Conservation (phyloP, 2,113 vertebrate species). For the Gambusia holbrooki region DNA sequence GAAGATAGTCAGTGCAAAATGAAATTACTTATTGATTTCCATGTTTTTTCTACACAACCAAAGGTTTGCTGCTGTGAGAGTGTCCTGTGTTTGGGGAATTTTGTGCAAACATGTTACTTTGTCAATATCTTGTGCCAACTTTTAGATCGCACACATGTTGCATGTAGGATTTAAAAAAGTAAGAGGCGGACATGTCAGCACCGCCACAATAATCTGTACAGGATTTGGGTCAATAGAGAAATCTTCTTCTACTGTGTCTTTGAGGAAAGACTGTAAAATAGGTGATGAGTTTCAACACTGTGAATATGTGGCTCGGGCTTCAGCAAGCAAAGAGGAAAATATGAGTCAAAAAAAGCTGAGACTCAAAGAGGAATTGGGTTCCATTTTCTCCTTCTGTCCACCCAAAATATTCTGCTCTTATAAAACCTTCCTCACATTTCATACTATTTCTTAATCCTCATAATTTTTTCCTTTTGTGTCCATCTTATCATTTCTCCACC, state of each 20-base stretch:
- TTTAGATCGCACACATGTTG: neutral
- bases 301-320: constrained; percentile 51
- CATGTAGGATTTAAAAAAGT: neutral
- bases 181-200: constrained; percentile 2
- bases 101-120: neutral
- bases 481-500: neutral
- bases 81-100: neutral
- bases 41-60: no score
- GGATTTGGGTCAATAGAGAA: constrained; percentile 18
- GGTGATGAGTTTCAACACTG: constrained; percentile 51
- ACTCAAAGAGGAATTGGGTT: constrained; percentile 15
- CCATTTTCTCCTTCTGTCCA: constrained; percentile 7
- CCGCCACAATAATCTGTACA: constrained; percentile 15
- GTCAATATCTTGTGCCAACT: neutral
- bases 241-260: constrained; percentile 30
- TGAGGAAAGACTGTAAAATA: constrained; percentile 49
- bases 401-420: neutral
- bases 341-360: constrained; percentile 40
- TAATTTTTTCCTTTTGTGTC: constrained; percentile 13
- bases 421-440: neutral
- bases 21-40: no score
- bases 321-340: constrained; percentile 44
- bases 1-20: no score
- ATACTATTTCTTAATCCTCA: neutral
- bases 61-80: neutral